Evolutionary conservation across 2,113 vertebrate genomes (phyloP), one percentile per base, ranked within the genome.

Genomic region (Lates calcarifer): DNA sequence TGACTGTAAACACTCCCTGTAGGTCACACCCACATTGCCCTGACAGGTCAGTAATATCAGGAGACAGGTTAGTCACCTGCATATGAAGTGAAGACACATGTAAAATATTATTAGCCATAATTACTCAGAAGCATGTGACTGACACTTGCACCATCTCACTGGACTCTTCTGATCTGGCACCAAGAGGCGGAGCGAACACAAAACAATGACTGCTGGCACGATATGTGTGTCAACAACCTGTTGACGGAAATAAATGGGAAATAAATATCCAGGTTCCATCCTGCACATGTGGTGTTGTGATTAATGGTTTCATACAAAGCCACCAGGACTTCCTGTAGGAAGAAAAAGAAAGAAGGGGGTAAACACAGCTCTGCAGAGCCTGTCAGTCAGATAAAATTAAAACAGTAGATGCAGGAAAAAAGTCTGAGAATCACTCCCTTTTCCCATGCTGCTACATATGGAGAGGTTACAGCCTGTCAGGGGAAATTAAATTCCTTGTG

Each of bases 141-240:
- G 49, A 47, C 35, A 61, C 33, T 75, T 8, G 33, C 53, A 24
- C n/a, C 64, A 17, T 15, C 33, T 29, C 22, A 7, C 51, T 56
- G 53, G 33, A 57, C 31, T 73, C 8, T 15, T 77, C 51, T 53
- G 49, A 65, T 49, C 31, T 62, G 37, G 24, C 72, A 49, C n/a
- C 0, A 2, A 20, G 28, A 28, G 58, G 63, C 11, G 37, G 22
- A 69, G 60, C 43, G 0, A 64, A 3, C 55, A 3, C 47, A 24
- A 57, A 63, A 89, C 83, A 88, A 85, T 77, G 70, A 74, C 65
- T 55, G 55, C 47, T 66, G 29, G 6, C 12, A 24, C 35, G 22
- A 58, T 47, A 39, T 56, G 45, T 29, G 74, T 84, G 86, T 89
- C 88, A 89, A 90, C 82, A 90, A 85, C 85, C 87, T 91, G 89